phyloP scores from a whole-genome alignment of 2,888 invertebrate genomes.

The Drosophila nr. medialis region DNA sequence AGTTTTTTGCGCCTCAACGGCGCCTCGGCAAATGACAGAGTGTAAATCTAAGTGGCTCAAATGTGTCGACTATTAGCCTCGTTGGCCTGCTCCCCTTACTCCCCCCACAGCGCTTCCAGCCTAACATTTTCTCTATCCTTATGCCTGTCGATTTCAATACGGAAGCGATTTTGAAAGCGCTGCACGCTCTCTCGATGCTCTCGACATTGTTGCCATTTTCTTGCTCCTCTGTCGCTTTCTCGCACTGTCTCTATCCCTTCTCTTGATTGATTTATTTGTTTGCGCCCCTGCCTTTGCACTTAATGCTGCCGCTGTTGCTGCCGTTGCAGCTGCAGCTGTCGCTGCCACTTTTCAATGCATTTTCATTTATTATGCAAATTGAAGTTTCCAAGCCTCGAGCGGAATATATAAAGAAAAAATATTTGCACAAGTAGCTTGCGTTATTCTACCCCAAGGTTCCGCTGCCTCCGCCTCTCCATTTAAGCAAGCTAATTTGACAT shows the following conservation, averaged over 20 bases:
- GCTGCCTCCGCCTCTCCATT: neutral
- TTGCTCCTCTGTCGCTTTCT: slow-evolving; percentile 16
- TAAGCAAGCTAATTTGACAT: slow-evolving; percentile 74
- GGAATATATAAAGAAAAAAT: slow-evolving; percentile 50
- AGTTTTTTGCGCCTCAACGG: slow-evolving; percentile 66
- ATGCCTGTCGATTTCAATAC: slow-evolving; percentile 46
- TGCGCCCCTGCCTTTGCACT: slow-evolving; percentile 59
- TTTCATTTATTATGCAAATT: slow-evolving; percentile 80
- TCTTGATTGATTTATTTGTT: slow-evolving; percentile 76
- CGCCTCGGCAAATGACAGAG: slow-evolving; percentile 75
- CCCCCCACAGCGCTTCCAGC: neutral
- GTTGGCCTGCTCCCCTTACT: neutral
- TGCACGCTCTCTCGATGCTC: slow-evolving; percentile 48
- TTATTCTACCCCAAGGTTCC: slow-evolving; percentile 27
- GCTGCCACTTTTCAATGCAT: slow-evolving; percentile 80
- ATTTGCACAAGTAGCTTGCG: slow-evolving; percentile 59
- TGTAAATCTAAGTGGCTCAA: slow-evolving; percentile 76
- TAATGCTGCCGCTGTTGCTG: slow-evolving; percentile 63
- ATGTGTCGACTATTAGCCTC: slow-evolving; percentile 74
- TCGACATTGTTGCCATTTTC: slow-evolving; percentile 36
- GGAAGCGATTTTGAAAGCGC: slow-evolving; percentile 72
- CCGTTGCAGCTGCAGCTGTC: slow-evolving; percentile 62
- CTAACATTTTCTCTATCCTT: neutral
- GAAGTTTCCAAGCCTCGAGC: slow-evolving; percentile 69
- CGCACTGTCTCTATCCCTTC: neutral